These are phyloP conservation scores for Mythimna impura DNA, from an alignment of 2,888 invertebrate species.

Conservation along the genomic window DNA sequence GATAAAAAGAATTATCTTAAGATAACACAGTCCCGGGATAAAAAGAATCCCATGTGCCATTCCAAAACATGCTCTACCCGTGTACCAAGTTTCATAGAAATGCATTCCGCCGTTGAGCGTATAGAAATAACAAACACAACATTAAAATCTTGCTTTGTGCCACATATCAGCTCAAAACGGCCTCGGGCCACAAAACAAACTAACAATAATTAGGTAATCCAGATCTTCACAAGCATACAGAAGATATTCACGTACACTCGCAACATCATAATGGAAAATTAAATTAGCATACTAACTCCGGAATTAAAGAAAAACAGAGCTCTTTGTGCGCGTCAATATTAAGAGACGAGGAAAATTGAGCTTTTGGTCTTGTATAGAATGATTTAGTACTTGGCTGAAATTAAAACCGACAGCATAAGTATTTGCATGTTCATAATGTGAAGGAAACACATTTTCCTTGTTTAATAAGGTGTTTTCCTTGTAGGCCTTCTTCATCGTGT, in stretches of 20 bases:
- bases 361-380: constrained; percentile 13
- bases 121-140: too few relatives aligned
- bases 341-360: constrained; percentile 18
- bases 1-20: too few relatives aligned
- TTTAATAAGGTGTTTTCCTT: neutral
- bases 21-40: too few relatives aligned
- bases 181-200: neutral
- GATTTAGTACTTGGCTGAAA: constrained; percentile 20
- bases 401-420: neutral
- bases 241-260: neutral
- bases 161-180: neutral
- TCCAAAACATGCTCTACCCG: too few relatives aligned
- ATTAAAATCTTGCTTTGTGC: neutral
- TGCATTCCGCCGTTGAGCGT: too few relatives aligned
- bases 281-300: constrained; percentile 43
- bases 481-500: neutral
- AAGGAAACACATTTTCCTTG: neutral
- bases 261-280: constrained; percentile 26
- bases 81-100: too few relatives aligned
- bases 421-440: constrained; percentile 16
- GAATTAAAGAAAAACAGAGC: constrained; percentile 48
- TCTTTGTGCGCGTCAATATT: constrained; percentile 25
- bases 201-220: neutral
- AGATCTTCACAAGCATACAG: neutral
- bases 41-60: too few relatives aligned